Evolutionary conservation across 2,888 invertebrate genomes (phyloP).

Genomic region (Seladonia tumulorum): DNA sequence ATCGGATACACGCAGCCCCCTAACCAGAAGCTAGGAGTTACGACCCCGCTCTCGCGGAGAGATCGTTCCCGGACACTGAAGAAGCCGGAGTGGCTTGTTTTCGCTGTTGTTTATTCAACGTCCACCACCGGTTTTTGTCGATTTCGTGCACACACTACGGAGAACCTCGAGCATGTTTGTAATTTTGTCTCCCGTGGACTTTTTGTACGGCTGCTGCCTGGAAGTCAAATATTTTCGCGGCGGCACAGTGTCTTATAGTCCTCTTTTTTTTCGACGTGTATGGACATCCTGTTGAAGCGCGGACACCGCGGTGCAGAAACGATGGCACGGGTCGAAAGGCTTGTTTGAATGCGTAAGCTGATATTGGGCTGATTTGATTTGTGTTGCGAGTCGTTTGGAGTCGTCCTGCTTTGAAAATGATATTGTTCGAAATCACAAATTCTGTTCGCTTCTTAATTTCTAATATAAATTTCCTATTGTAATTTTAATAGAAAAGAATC

Average conservation of each 20-base stretch:
- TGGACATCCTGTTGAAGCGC: neutral
- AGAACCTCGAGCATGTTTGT: constrained; percentile 22
- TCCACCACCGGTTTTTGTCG: constrained; percentile 36
- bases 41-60: constrained; percentile 13
- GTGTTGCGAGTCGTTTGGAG: neutral
- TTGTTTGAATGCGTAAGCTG: neutral
- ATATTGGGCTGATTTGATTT: neutral
- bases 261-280: neutral
- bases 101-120: constrained; percentile 40
- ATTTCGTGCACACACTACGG: constrained; percentile 7
- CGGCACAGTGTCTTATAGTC: neutral
- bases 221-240: constrained; percentile 10
- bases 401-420: neutral
- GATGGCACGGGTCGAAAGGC: neutral
- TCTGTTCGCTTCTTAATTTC: neutral
- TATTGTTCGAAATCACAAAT: neutral
- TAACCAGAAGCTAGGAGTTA: neutral
- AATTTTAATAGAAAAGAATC: no score
- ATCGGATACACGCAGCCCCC: constrained; percentile 51
- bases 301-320: neutral
- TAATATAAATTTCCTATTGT: no score
- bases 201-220: neutral
- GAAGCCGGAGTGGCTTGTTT: constrained; percentile 43
- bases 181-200: constrained; percentile 16
- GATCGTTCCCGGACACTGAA: constrained; percentile 44